Percentiles rank a stretch among this genome's conserved stretches.
Evolutionary conservation across 2,888 invertebrate genomes (phyloP).

Genomic region (Junonia oenone): DNA sequence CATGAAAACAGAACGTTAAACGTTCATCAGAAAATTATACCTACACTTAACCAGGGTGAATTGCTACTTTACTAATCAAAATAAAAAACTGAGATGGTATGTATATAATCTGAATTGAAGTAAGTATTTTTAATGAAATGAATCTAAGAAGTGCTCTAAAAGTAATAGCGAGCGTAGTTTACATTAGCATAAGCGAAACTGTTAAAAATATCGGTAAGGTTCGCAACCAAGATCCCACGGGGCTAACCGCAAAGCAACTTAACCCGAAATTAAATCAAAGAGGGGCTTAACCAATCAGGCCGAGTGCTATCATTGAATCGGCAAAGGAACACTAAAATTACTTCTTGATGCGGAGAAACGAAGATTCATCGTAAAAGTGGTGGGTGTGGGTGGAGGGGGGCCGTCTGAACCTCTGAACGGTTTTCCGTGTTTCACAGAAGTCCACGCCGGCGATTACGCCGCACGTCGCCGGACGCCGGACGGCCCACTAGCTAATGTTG

Average conservation of each 20-base stretch:
- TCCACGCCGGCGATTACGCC: constrained; percentile 70
- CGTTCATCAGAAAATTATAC: too few species aligned
- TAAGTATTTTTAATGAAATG: too few species aligned
- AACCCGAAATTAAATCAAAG: constrained; percentile 80
- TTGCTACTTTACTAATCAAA: too few species aligned
- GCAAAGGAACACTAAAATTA: constrained; percentile 79
- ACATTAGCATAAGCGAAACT: constrained; percentile 44
- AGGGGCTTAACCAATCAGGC: constrained; percentile 77
- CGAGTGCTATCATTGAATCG: constrained; percentile 80
- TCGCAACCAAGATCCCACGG: constrained; percentile 59
- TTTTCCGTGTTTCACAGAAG: constrained; percentile 76
- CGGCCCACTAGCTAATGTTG: constrained; percentile 64
- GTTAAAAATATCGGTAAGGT: constrained; percentile 50
- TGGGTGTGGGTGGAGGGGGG: constrained; percentile 47
- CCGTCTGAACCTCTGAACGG: constrained; percentile 72
- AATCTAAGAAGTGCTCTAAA: neutral
- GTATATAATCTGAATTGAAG: too few species aligned
- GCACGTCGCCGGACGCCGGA: constrained; percentile 58
- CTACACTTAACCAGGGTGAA: too few species aligned
- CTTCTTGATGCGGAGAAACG: constrained; percentile 80
- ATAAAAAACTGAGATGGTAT: too few species aligned
- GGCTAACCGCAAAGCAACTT: constrained; percentile 68
- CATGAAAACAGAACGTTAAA: too few species aligned
- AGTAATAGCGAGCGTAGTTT: constrained; percentile 16
- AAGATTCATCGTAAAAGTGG: constrained; percentile 80